Evolutionary conservation across 2,888 invertebrate genomes (phyloP).

Genomic region (Sussaba pulchella): DNA sequence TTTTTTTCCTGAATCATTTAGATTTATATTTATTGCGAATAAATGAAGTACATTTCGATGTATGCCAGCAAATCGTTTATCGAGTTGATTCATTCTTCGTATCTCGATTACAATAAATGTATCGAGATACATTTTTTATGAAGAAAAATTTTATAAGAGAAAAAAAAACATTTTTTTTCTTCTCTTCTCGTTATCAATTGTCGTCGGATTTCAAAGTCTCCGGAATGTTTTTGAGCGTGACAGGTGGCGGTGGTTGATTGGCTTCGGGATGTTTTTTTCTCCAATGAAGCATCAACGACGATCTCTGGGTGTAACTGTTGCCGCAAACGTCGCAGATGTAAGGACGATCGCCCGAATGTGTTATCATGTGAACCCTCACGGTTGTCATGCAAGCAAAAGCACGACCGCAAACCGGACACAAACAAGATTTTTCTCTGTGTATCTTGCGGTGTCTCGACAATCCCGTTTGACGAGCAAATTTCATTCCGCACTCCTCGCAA

Average conservation of each 20-base stretch:
- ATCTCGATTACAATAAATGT: too few relatives aligned
- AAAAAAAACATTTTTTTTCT: too few relatives aligned
- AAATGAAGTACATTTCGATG: too few relatives aligned
- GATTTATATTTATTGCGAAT: too few relatives aligned
- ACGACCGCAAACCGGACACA: conserved; percentile 59
- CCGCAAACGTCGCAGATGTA: conserved; percentile 70
- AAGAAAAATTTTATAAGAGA: too few relatives aligned
- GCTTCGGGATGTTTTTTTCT: conserved; percentile 61
- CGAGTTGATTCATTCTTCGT: too few relatives aligned
- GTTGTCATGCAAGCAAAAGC: conserved; percentile 63
- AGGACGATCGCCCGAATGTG: conserved; percentile 70
- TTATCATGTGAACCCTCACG: conserved; percentile 64
- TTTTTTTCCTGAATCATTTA: too few relatives aligned
- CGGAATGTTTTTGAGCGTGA: conserved; percentile 59
- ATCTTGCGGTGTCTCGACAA: conserved; percentile 62
- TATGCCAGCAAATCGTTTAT: too few relatives aligned
- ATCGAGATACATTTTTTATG: too few relatives aligned
- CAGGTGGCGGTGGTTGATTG: conserved; percentile 57
- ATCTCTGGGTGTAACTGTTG: conserved; percentile 69
- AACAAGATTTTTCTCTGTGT: conserved; percentile 58
- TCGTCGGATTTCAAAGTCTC: conserved; percentile 48
- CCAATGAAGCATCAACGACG: conserved; percentile 71
- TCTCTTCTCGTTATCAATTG: conserved; percentile 1
- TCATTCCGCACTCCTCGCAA: conserved; percentile 66
- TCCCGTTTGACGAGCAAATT: conserved; percentile 56